Evolutionary conservation across 2,888 invertebrate genomes (phyloP), one percentile per base, ranked within the genome.

Genomic region (Caenorhabditis japonica): DNA sequence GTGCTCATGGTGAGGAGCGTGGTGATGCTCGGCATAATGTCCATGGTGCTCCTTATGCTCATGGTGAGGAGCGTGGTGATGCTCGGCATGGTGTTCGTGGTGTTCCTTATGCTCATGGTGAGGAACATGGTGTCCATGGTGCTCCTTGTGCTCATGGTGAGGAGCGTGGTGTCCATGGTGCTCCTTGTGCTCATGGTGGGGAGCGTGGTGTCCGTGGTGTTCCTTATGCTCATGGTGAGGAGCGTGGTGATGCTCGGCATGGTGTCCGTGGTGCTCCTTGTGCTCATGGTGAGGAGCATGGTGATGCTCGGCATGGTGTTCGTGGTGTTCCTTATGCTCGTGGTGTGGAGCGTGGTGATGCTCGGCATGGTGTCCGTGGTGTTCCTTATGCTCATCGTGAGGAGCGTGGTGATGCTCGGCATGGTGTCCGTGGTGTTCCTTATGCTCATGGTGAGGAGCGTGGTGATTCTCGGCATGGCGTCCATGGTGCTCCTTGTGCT

Each of bases 31-130:
- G 15, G 36, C 56, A 15, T 68, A 59, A 10, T 59, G 43, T 43
- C 49, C 58, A 15, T 68, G 68, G 38, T 66, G 66, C 15, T 17
- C 38, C 8, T 30, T 30, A 38, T 64, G 46, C 34, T 41, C 58
- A n/a, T 47, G 41, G 59, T 69, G 69, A 23, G 44, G 58, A 4
- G 15, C 52, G 23, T 73, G 56, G 30, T 58, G 55, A 17, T 51
- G 60, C 12, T 17, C 36, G 34, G 46, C 27, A 39, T 36, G 64
- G 30, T 33, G 62, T 38, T 36, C 52, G 17, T 61, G 36, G 4
- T 25, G 38, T 4, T 61, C 34, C 41, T 46, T 44, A 12, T 62
- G 62, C 8, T 46, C 41, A 4, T 41, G 38, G 36, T 58, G 66
- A n/a, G 30, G 43, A 19, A 38, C 27, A 39, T 36, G 64, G 30